phyloP scores from a whole-genome alignment of 2,113 vertebrate species.

The Hymenochirus boettgeri region DNA sequence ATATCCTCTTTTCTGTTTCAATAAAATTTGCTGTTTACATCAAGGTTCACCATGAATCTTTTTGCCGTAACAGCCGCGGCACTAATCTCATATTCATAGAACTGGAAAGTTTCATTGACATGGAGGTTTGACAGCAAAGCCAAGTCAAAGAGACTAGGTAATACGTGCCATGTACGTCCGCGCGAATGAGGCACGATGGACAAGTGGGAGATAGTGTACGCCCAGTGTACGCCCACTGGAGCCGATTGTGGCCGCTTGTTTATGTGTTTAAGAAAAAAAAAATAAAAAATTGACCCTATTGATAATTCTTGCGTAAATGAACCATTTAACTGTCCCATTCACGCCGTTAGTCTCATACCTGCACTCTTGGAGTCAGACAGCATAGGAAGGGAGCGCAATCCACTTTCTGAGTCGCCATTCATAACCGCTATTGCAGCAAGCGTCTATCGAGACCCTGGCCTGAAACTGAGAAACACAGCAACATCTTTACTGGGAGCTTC shows the following conservation, averaged over 20 bases:
- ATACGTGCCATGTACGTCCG: no score
- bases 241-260: no score
- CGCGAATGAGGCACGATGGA: no score
- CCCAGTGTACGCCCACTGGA: no score
- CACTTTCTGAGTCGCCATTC: slow-evolving; percentile 62
- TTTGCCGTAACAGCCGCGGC: neutral
- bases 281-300: no score
- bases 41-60: slow-evolving; percentile 1
- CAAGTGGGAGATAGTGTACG: no score
- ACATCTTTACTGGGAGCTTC: no score
- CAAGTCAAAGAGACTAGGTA: neutral
- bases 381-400: slow-evolving; percentile 71
- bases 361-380: slow-evolving; percentile 75
- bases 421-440: slow-evolving; percentile 82
- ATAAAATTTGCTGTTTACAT: slow-evolving; percentile 20
- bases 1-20: slow-evolving; percentile 24
- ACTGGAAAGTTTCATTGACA: neutral
- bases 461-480: slow-evolving; percentile 40
- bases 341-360: slow-evolving; percentile 63
- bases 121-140: slow-evolving; percentile 13
- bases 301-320: no score
- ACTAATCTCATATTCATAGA: neutral
- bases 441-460: slow-evolving; percentile 65
- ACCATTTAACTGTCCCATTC: no score
- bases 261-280: no score